Conservation (phyloP, 2,888 invertebrate species). For the Meteorus colon region DNA sequence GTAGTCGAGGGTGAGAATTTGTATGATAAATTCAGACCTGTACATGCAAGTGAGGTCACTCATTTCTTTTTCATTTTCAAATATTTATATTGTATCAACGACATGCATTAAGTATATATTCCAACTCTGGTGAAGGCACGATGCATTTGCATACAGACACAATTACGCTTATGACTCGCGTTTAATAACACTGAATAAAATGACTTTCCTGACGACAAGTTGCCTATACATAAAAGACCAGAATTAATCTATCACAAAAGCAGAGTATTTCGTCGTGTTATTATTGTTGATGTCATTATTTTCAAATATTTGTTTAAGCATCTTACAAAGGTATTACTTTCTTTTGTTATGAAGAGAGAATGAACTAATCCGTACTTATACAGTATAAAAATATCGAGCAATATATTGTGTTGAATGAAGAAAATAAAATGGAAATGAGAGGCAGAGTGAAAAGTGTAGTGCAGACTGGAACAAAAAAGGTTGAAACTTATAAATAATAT, state of each 20-base stretch:
- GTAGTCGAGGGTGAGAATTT: conserved; percentile 45
- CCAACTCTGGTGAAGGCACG: not conserved
- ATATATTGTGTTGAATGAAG: too few relatives aligned
- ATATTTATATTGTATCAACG: conserved; percentile 45
- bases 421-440: too few relatives aligned
- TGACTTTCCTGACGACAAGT: not conserved
- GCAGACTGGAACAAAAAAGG: too few relatives aligned
- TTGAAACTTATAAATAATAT: too few relatives aligned
- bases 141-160: conserved; percentile 37
- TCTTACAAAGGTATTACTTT: too few relatives aligned
- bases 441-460: too few relatives aligned
- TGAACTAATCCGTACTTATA: too few relatives aligned
- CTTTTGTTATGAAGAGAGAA: too few relatives aligned
- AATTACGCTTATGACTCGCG: conserved; percentile 18
- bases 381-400: too few relatives aligned
- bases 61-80: not conserved
- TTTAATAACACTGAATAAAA: not conserved
- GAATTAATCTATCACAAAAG: not conserved
- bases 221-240: not conserved
- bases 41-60: not conserved
- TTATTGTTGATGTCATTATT: too few relatives aligned
- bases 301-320: too few relatives aligned
- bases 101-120: conserved; percentile 22
- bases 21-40: conserved; percentile 44
- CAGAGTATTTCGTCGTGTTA: too few relatives aligned